These are phyloP conservation scores for Hermaeophaga mercurialis DNA, from an alignment of 2,888 invertebrate genomes.

Conservation along the genomic window DNA sequence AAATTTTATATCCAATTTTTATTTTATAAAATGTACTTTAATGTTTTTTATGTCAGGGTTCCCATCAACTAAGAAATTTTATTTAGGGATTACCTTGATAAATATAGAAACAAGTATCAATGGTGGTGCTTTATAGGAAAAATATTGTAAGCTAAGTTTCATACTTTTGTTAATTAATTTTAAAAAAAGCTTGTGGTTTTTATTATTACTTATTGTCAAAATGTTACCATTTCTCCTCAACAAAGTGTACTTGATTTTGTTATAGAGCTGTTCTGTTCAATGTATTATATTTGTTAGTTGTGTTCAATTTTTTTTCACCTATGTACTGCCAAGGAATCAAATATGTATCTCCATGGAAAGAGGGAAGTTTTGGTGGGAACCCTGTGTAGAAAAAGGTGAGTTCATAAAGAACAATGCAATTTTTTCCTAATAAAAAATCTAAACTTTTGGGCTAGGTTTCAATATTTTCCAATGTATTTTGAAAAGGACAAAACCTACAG, in stretches of 20 bases:
- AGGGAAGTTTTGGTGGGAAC: slow-evolving; percentile 33
- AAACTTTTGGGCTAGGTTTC: slow-evolving; percentile 11
- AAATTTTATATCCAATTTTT: slow-evolving; percentile 19
- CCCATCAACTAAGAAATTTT: slow-evolving; percentile 28
- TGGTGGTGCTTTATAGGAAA: slow-evolving; percentile 9
- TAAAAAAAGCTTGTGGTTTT: not conserved
- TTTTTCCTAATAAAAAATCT: slow-evolving; percentile 3
- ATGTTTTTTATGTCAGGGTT: slow-evolving; percentile 30
- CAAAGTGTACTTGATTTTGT: slow-evolving; percentile 24
- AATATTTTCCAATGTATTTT: slow-evolving; percentile 15
- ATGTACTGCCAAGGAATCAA: slow-evolving; percentile 31
- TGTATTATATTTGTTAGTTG: slow-evolving; percentile 28
- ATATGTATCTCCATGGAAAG: slow-evolving; percentile 32
- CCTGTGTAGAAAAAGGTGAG: slow-evolving; percentile 30
- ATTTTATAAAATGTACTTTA: slow-evolving; percentile 20
- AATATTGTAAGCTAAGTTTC: slow-evolving; percentile 5
- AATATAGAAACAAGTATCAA: slow-evolving; percentile 10
- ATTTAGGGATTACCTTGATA: slow-evolving; percentile 16
- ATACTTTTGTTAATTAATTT: slow-evolving; percentile 8
- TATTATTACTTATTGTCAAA: slow-evolving; percentile 2
- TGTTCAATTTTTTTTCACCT: slow-evolving; percentile 25
- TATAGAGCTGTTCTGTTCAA: slow-evolving; percentile 26
- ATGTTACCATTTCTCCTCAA: slow-evolving; percentile 18
- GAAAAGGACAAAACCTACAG: slow-evolving; percentile 16
- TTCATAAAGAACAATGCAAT: slow-evolving; percentile 31